phyloP scores from a whole-genome alignment of 2,888 invertebrate genomes.

The Limnephilus marmoratus region DNA sequence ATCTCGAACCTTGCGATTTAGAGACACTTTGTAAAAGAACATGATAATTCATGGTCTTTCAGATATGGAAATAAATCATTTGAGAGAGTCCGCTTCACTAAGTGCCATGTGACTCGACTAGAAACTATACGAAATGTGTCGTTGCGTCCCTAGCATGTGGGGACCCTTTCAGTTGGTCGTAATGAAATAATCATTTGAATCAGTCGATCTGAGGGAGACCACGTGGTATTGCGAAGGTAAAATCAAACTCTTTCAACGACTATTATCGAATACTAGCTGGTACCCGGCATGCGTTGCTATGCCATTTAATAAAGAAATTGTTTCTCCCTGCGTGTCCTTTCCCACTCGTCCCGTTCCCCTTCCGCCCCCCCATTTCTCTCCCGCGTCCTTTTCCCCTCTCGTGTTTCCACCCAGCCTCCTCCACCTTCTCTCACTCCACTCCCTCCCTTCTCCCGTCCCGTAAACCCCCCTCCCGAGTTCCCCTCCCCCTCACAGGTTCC shows the following conservation, averaged over 20 bases:
- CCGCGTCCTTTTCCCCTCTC: too few relatives aligned
- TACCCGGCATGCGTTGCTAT: too few relatives aligned
- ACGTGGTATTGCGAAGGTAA: not conserved
- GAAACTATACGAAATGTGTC: not conserved
- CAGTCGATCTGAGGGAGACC: slow-evolving; percentile 5
- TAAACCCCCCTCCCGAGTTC: too few relatives aligned
- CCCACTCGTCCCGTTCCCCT: too few relatives aligned
- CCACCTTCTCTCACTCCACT: too few relatives aligned
- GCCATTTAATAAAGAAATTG: too few relatives aligned
- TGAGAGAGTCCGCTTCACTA: not conserved
- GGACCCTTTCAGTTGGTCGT: slow-evolving; percentile 22
- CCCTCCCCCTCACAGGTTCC: too few relatives aligned
- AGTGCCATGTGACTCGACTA: not conserved
- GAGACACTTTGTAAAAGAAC: not conserved
- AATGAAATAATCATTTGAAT: slow-evolving; percentile 29
- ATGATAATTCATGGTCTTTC: not conserved
- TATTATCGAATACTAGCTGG: too few relatives aligned
- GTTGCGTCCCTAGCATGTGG: slow-evolving; percentile 10
- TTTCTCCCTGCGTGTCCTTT: too few relatives aligned
- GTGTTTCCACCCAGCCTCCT: too few relatives aligned
- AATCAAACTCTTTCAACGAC: not conserved
- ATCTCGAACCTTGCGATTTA: not conserved
- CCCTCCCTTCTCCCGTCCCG: too few relatives aligned
- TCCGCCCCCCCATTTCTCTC: too few relatives aligned
- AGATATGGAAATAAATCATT: not conserved